A percentile compares a stretch with the other conserved stretches of the same genome.
These are phyloP conservation scores for Hydraecia micacea DNA, from an alignment of 2,888 invertebrate genomes.

Conservation along the genomic window DNA sequence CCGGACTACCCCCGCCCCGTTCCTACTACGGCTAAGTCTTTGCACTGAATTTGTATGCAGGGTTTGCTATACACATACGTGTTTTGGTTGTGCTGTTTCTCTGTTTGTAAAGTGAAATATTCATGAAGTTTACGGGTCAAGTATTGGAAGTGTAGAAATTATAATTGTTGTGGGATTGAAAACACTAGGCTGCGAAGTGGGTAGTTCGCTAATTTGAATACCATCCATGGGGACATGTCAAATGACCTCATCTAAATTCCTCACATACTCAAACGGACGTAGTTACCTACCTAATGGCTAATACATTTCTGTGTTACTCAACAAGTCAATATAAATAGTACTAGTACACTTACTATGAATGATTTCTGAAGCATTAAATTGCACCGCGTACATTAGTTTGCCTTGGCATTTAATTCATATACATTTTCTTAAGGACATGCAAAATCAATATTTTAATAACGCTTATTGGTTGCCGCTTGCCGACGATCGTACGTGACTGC, in stretches of 20 bases:
- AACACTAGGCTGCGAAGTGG: not conserved
- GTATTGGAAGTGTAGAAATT: constrained; percentile 9
- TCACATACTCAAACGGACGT: not conserved
- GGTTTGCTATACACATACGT: constrained; percentile 38
- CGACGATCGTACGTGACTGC: not conserved
- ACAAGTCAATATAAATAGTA: not conserved
- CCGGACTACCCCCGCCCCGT: constrained; percentile 11
- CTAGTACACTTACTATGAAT: not conserved
- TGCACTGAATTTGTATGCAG: constrained; percentile 62
- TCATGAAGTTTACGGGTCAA: constrained; percentile 21
- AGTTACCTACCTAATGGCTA: not conserved
- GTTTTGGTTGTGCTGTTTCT: constrained; percentile 32
- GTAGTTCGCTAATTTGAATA: not conserved
- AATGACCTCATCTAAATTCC: not conserved
- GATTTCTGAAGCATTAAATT: constrained; percentile 17
- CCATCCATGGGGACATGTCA: too few relatives aligned
- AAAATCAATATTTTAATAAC: constrained; percentile 42
- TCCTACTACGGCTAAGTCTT: constrained; percentile 39
- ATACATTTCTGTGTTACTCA: not conserved
- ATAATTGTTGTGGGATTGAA: not conserved
- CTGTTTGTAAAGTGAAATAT: constrained; percentile 41
- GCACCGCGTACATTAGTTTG: not conserved
- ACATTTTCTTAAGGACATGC: constrained; percentile 24
- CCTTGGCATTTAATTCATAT: constrained; percentile 39
- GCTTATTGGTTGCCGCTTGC: constrained; percentile 7